Evolutionary conservation across 2,113 vertebrate species (phyloP), one percentile per base, ranked within the genome.

Genomic region (Sander vitreus): DNA sequence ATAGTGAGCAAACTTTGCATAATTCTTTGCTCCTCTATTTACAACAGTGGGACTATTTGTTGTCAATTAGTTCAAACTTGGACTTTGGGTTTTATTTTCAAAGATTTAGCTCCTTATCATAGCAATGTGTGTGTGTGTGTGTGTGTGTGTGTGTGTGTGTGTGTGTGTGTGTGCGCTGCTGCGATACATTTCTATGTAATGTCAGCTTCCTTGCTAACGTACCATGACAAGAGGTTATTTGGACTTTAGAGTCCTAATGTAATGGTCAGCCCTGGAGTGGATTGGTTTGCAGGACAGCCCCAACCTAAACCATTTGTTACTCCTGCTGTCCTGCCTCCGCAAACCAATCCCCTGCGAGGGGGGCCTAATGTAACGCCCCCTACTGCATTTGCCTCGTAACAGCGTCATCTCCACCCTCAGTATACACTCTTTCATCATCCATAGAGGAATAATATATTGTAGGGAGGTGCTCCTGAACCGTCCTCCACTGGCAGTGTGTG

Each of bases 351-450:
- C 79, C 53, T 59, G 75, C 59, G 78, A 85, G 64, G 67, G 75
- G 59, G 60, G 68, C 76, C 73, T 45, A 30, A 51, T 54, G 78
- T 47, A 79, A 87, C 86, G 84, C 80, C 84, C 85, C 84, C 83
- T 80, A 58, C 86, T 77, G 89, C 78, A 87, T 91, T 93, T 92
- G 88, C 92, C 85, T 90, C 90, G 77, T 92, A 90, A 91, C 90
- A 89, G 89, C 81, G 85, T 90, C 90, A 89, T 88, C 88, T 78
- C 87, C 80, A 84, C 80, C 88, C 81, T 43, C 50, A 43, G 78
- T 81, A 68, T 73, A 84, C 83, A 81, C 88, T 60, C 91, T 93
- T 94, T 93, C 91, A 92, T 93, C 92, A 94, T 89, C 88, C 91
- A 90, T 72, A 81, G 89, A 80, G 86, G 89, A 95, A 93, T 90